These are phyloP conservation scores for Zophobas atratus DNA, from an alignment of 1,140 invertebrate genomes.

Conservation along the genomic window DNA sequence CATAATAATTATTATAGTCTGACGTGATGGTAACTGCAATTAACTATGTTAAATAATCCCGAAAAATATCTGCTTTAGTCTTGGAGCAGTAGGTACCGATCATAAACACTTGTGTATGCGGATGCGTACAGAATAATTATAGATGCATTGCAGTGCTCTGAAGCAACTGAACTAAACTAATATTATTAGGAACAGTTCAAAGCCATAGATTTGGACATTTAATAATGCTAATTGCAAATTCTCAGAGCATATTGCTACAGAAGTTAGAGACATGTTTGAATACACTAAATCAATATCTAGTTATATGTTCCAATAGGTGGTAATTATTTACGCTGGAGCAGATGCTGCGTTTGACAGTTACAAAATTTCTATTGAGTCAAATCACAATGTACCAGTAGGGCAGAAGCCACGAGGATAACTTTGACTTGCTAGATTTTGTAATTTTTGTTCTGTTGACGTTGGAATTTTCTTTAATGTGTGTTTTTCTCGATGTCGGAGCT, in stretches of 20 bases:
- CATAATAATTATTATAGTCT: constrained; percentile 13
- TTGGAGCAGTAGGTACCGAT: not conserved
- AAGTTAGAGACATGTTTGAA: constrained; percentile 53
- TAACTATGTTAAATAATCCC: too few species aligned
- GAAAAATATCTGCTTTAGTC: too few species aligned
- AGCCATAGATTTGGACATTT: constrained; percentile 41
- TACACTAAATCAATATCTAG: constrained; percentile 56
- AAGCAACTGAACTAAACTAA: constrained; percentile 37
- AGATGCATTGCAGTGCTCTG: constrained; percentile 20
- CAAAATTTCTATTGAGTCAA: constrained; percentile 53
- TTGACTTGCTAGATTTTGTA: not conserved
- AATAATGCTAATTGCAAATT: constrained; percentile 53
- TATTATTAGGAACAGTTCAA: constrained; percentile 35
- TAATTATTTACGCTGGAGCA: constrained; percentile 56
- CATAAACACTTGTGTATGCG: too few species aligned
- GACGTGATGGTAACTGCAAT: too few species aligned
- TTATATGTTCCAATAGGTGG: constrained; percentile 57
- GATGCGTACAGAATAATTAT: not conserved
- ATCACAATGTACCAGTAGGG: not conserved
- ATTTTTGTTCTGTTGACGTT: not conserved
- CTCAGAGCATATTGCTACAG: constrained; percentile 51
- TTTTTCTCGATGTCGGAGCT: too few species aligned
- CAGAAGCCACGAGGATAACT: not conserved
- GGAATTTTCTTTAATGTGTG: too few species aligned
- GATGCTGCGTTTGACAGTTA: constrained; percentile 55